Conservation (phyloP, 1,140 invertebrate species). For the Sarcophaga bullata region DNA sequence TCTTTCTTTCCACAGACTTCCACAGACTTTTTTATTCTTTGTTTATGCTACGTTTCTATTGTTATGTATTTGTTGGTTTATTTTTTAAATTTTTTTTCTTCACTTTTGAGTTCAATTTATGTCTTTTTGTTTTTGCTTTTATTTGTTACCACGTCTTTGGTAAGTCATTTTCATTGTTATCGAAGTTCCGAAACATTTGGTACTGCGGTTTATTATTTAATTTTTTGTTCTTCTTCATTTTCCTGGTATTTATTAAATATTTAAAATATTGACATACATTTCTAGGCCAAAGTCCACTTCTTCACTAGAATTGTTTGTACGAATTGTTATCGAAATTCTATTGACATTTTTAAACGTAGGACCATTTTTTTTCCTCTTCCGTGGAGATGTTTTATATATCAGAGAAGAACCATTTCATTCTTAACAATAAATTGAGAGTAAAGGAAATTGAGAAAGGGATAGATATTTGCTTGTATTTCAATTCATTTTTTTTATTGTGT, state of each 20-base stretch:
- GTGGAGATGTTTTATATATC: too few species aligned
- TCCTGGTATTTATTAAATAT: conserved; percentile 34
- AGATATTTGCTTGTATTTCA: too few species aligned
- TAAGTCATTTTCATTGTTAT: conserved; percentile 28
- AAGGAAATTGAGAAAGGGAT: too few species aligned
- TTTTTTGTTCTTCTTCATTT: conserved; percentile 17
- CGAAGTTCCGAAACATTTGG: conserved; percentile 29
- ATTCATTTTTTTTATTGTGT: too few species aligned
- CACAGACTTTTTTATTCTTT: neutral
- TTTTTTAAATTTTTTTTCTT: neutral
- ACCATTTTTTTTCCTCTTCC: too few species aligned
- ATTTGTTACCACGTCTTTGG: conserved; percentile 8
- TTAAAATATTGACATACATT: conserved; percentile 34
- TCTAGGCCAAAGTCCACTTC: neutral
- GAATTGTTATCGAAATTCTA: conserved; percentile 33
- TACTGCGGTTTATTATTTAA: conserved; percentile 35
- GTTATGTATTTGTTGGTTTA: neutral
- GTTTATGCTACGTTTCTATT: neutral
- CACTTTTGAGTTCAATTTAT: neutral
- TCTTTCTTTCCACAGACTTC: neutral
- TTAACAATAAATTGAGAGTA: too few species aligned
- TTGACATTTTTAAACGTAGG: conserved; percentile 11
- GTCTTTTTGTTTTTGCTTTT: conserved; percentile 3
- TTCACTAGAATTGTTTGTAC: neutral
- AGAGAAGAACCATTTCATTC: too few species aligned